Conservation (phyloP, 2,888 invertebrate species). For the Caenorhabditis doughertyi region DNA sequence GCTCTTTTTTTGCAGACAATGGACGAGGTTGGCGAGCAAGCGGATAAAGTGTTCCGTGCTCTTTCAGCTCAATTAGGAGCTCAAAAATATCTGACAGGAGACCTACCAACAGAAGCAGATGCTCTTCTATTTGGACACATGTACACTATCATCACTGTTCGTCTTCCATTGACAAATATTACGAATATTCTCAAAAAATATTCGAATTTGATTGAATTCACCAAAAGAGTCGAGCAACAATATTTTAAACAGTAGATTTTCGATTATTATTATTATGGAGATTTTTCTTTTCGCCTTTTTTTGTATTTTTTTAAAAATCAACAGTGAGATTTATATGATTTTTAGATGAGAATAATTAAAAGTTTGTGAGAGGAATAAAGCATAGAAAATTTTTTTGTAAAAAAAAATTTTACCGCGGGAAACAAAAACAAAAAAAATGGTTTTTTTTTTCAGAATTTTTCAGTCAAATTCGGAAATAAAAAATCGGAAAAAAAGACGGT, state of each 20-base stretch:
- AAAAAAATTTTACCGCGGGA: too few relatives aligned
- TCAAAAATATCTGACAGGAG: slow-evolving; percentile 88
- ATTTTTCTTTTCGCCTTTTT: too few relatives aligned
- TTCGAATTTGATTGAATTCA: slow-evolving; percentile 89
- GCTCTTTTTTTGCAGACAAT: slow-evolving; percentile 64
- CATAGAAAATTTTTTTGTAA: too few relatives aligned
- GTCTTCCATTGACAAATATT: slow-evolving; percentile 90
- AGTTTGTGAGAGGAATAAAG: too few relatives aligned
- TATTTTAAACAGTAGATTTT: slow-evolving; percentile 70
- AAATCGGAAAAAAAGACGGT: too few relatives aligned
- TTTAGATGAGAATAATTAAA: too few relatives aligned
- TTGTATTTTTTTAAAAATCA: too few relatives aligned
- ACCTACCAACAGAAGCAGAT: slow-evolving; percentile 90
- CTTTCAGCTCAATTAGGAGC: slow-evolving; percentile 91
- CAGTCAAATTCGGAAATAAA: too few relatives aligned
- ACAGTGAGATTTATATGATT: too few relatives aligned
- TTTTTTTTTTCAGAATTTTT: too few relatives aligned
- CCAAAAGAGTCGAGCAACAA: slow-evolving; percentile 88
- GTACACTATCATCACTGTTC: slow-evolving; percentile 92
- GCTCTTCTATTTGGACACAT: slow-evolving; percentile 97
- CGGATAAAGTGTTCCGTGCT: slow-evolving; percentile 92
- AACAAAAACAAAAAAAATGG: too few relatives aligned
- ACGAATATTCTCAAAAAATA: slow-evolving; percentile 90
- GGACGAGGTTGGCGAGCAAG: slow-evolving; percentile 86
- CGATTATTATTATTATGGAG: not conserved